These are phyloP conservation scores for Conger conger DNA, from an alignment of 2,113 vertebrate genomes.

Conservation along the genomic window DNA sequence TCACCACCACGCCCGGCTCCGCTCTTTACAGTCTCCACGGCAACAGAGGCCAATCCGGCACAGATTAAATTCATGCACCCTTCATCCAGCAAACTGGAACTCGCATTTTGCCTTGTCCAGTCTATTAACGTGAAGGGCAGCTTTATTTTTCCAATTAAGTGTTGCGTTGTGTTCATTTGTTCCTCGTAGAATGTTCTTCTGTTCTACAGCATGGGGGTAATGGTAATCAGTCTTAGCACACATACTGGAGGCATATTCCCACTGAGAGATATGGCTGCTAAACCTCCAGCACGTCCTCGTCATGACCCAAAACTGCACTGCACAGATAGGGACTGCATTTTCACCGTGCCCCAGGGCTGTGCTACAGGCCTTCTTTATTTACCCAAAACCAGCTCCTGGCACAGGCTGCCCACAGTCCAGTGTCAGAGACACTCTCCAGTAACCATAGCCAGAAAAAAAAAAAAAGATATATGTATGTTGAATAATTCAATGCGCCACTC, in stretches of 20 bases:
- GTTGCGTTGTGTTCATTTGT: background rate
- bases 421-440: background rate
- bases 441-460: background rate
- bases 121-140: background rate
- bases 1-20: background rate
- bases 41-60: slow-evolving; percentile 6
- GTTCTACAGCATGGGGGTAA: background rate
- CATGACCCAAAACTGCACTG: background rate
- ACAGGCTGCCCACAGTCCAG: background rate
- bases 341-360: background rate
- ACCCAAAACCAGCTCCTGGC: background rate
- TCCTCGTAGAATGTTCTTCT: too few species aligned
- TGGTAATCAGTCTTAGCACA: background rate
- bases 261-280: background rate
- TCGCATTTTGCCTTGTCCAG: background rate
- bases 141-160: background rate
- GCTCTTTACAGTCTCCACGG: slow-evolving; percentile 16
- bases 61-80: background rate
- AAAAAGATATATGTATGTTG: slow-evolving; percentile 65
- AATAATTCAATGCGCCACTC: slow-evolving; percentile 70
- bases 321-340: background rate
- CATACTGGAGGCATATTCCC: background rate
- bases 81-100: background rate
- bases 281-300: background rate
- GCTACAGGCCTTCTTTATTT: background rate